Evolutionary conservation across 2,888 invertebrate species (phyloP).

Genomic region (Microctonus aethiopoides): DNA sequence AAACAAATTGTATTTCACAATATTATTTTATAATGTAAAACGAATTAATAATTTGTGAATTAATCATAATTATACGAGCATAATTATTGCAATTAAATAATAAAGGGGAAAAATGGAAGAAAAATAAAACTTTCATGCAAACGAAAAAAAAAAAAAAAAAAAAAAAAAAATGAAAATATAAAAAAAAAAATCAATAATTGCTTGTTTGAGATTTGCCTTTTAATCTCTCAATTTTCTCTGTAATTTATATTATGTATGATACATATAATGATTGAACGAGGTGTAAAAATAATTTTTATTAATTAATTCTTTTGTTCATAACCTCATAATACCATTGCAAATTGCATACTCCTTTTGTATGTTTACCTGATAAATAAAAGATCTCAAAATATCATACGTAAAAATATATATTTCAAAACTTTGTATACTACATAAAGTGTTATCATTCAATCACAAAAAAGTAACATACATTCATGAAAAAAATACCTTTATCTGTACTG

Average conservation of each 20-base stretch:
- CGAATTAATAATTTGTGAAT: constrained; percentile 21
- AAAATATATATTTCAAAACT: constrained; percentile 12
- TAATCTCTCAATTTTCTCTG: constrained; percentile 11
- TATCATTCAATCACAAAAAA: too few species aligned
- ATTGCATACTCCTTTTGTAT: constrained; percentile 60
- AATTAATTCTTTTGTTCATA: constrained; percentile 53
- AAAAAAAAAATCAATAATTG: too few species aligned
- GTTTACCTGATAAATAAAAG: constrained; percentile 61
- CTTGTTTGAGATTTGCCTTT: constrained; percentile 16
- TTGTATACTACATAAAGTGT: neutral
- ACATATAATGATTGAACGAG: constrained; percentile 21
- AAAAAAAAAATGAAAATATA: too few species aligned
- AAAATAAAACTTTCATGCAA: constrained; percentile 11
- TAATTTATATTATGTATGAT: neutral
- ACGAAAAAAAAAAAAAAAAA: neutral
- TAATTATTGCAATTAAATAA: constrained; percentile 24
- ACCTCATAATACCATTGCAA: constrained; percentile 54
- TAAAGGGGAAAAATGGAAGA: constrained; percentile 28
- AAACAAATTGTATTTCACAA: neutral
- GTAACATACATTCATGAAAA: too few species aligned
- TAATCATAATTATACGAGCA: constrained; percentile 17
- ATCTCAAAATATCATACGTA: constrained; percentile 54
- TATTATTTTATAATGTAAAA: constrained; percentile 20
- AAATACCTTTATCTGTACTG: too few species aligned
- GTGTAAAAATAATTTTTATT: constrained; percentile 47